Conservation (phyloP, 2,797 vertebrate genomes). For the Synanceia verrucosa region DNA sequence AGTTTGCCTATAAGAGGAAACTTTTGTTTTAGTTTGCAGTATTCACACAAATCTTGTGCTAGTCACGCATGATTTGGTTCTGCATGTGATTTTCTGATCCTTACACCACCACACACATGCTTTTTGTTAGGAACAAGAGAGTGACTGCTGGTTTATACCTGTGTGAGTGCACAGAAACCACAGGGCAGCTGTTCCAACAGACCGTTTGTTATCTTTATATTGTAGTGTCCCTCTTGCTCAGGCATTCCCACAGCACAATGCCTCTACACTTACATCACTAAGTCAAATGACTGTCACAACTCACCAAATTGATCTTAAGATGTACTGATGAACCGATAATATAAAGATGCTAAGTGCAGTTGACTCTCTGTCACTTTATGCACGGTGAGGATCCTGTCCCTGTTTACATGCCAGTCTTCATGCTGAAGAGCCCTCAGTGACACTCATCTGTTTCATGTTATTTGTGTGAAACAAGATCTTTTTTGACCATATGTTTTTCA, state of each 20-base stretch:
- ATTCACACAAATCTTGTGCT: slow-evolving; percentile 46
- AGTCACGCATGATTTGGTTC: slow-evolving; percentile 51
- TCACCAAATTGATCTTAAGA: background rate
- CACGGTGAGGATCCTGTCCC: slow-evolving; percentile 8
- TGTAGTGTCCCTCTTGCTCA: slow-evolving; percentile 18
- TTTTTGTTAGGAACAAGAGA: slow-evolving; percentile 66
- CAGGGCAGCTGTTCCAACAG: slow-evolving; percentile 65
- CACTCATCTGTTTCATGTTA: slow-evolving; percentile 44
- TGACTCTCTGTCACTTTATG: slow-evolving; percentile 17
- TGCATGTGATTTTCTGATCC: slow-evolving; percentile 53
- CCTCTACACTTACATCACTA: slow-evolving; percentile 40
- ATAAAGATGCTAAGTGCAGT: background rate
- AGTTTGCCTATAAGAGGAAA: slow-evolving; percentile 10
- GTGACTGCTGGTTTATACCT: slow-evolving; percentile 64
- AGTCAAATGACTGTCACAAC: slow-evolving; percentile 42
- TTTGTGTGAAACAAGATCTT: slow-evolving; percentile 26
- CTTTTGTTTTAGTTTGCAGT: slow-evolving; percentile 49
- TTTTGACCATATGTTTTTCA: background rate
- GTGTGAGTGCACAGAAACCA: slow-evolving; percentile 36
- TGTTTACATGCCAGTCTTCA: slow-evolving; percentile 20
- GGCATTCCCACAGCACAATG: slow-evolving; percentile 26
- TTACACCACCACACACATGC: slow-evolving; percentile 57
- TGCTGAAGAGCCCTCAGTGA: background rate
- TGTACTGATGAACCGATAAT: slow-evolving; percentile 7
- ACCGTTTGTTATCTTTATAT: slow-evolving; percentile 39